phyloP scores from a whole-genome alignment of 1,140 invertebrate species.

The Chelonus insularis region DNA sequence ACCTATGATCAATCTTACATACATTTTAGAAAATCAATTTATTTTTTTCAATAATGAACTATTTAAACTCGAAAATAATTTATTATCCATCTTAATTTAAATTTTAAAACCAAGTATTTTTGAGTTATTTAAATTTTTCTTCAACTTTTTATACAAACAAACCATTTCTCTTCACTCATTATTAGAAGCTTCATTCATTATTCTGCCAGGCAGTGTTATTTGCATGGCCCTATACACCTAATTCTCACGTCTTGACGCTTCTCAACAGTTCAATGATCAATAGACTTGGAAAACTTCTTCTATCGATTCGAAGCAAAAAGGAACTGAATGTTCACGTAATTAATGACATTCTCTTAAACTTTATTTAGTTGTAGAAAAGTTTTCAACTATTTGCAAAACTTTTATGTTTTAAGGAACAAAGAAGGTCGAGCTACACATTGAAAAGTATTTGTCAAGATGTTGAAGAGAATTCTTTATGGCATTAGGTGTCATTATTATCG shows the following conservation, averaged over 20 bases:
- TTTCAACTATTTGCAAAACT: neutral
- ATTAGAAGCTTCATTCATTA: slow-evolving; percentile 41
- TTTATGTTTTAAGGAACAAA: neutral
- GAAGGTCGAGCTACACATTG: too few species aligned
- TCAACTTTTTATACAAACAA: neutral
- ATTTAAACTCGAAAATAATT: too few species aligned
- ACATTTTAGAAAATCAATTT: too few species aligned
- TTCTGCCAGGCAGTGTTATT: slow-evolving; percentile 43
- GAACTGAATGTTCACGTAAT: slow-evolving; percentile 13
- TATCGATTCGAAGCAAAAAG: slow-evolving; percentile 16
- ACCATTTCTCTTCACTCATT: slow-evolving; percentile 34
- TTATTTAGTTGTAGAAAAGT: neutral
- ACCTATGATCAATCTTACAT: too few species aligned
- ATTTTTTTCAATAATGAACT: too few species aligned
- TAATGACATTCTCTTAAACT: slow-evolving; percentile 13
- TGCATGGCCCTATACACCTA: slow-evolving; percentile 30
- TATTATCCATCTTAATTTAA: too few species aligned
- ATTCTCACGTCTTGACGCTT: neutral
- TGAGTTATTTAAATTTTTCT: neutral
- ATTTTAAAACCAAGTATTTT: slow-evolving; percentile 10
- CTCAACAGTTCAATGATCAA: slow-evolving; percentile 21
- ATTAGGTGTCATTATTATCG: too few species aligned
- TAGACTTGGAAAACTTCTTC: slow-evolving; percentile 16
- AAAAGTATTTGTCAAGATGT: too few species aligned
- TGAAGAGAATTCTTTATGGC: too few species aligned